Evolutionary conservation across 2,888 invertebrate species (phyloP).

Genomic region (Dolichopus griseipennis): DNA sequence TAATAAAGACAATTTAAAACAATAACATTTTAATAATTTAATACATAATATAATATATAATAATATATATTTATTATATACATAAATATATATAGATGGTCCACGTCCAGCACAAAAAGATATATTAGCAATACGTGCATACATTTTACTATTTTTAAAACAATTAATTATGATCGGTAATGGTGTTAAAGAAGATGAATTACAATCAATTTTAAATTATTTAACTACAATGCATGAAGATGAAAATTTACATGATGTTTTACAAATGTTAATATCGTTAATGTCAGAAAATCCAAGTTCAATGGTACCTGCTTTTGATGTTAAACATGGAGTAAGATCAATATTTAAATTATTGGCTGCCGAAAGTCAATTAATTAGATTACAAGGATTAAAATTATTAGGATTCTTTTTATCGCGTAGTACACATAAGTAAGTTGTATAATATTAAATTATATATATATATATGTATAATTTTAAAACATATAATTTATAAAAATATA

Average conservation of each 20-base stretch:
- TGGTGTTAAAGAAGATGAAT: conserved; percentile 96
- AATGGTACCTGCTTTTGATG: conserved; percentile 98
- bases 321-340: conserved; percentile 91
- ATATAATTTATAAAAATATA: no score
- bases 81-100: conserved; percentile 57
- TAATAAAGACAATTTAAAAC: no score
- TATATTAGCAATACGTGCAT: conserved; percentile 86
- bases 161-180: conserved; percentile 94
- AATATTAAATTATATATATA: no score
- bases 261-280: conserved; percentile 91
- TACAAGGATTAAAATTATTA: conserved; percentile 91
- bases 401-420: conserved; percentile 97
- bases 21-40: no score
- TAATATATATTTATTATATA: not conserved
- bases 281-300: conserved; percentile 99
- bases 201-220: conserved; percentile 97
- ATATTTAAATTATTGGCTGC: conserved; percentile 95
- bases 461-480: no score
- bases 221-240: conserved; percentile 98
- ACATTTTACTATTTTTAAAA: conserved; percentile 90
- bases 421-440: conserved; percentile 79
- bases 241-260: conserved; percentile 95
- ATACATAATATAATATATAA: no score
- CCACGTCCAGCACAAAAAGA: conserved; percentile 91
- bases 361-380: conserved; percentile 88